Evolutionary conservation across 2,797 vertebrate species (phyloP).

Genomic region (Hydrolagus colliei): DNA sequence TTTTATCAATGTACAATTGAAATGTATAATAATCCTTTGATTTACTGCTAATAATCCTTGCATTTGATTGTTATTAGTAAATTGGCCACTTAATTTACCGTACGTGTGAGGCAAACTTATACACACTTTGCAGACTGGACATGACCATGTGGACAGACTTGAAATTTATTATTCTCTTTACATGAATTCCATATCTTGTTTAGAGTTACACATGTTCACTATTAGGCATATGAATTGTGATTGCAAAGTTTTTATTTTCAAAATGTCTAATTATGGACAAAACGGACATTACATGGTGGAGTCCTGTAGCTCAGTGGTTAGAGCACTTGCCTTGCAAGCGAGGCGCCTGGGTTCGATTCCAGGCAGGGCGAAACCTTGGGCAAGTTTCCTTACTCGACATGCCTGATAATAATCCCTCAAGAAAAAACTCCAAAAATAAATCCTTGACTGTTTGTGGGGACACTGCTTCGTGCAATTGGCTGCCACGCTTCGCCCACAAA

Average conservation of each 20-base stretch:
- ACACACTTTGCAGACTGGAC: not conserved
- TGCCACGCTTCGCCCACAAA: no score
- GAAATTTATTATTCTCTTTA: slow-evolving; percentile 13
- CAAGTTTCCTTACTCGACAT: no score
- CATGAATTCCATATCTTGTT: not conserved
- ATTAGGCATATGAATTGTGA: slow-evolving; percentile 9
- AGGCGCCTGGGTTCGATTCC: no score
- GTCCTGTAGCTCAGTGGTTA: no score
- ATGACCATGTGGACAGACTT: not conserved
- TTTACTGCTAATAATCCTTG: not conserved
- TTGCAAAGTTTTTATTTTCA: not conserved
- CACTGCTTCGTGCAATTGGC: no score
- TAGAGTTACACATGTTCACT: slow-evolving; percentile 8
- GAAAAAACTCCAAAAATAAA: no score
- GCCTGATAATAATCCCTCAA: no score
- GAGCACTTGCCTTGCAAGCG: no score
- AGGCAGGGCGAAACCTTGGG: no score
- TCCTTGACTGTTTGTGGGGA: no score
- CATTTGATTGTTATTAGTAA: no score
- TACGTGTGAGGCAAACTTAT: not conserved
- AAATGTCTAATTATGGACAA: not conserved
- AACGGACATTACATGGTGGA: not conserved
- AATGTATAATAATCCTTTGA: not conserved
- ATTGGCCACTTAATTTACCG: not conserved
- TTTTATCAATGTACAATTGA: not conserved